Evolutionary conservation across 2,113 vertebrate genomes (phyloP).

Genomic region (Cyrtonyx montezumae): DNA sequence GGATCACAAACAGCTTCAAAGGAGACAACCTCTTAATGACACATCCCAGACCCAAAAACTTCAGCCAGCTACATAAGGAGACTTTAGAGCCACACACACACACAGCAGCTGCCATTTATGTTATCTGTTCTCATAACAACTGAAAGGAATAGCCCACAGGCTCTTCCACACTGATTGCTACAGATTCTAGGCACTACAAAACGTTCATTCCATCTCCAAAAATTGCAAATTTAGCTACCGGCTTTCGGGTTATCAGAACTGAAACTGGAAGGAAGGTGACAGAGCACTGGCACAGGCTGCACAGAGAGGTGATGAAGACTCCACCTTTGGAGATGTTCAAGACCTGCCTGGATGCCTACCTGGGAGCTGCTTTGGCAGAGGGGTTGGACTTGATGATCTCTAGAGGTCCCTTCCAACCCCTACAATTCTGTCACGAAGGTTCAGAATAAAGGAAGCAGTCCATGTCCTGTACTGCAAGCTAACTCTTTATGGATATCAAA

Average conservation of each 20-base stretch:
- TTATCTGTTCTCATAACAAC: neutral
- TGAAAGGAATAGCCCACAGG: neutral
- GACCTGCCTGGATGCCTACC: too few relatives aligned
- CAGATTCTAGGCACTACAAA: neutral
- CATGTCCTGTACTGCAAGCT: neutral
- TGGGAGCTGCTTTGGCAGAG: too few relatives aligned
- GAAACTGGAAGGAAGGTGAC: neutral
- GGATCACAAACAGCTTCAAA: neutral
- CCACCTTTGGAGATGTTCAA: too few relatives aligned
- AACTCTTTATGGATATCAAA: fast-evolving
- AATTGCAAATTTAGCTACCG: conserved; percentile 12
- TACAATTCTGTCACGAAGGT: neutral
- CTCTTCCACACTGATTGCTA: neutral
- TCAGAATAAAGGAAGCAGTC: neutral
- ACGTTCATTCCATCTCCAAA: neutral
- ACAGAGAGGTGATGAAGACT: too few relatives aligned
- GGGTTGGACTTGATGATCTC: too few relatives aligned
- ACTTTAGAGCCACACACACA: neutral
- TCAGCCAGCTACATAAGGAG: neutral
- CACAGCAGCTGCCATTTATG: conserved; percentile 6
- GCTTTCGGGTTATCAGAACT: neutral
- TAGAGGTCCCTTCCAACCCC: too few relatives aligned
- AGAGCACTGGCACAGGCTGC: too few relatives aligned
- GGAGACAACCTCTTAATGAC: neutral
- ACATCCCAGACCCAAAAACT: neutral